Conservation (phyloP, 2,888 invertebrate genomes). For the Acanthosepion esculentum region DNA sequence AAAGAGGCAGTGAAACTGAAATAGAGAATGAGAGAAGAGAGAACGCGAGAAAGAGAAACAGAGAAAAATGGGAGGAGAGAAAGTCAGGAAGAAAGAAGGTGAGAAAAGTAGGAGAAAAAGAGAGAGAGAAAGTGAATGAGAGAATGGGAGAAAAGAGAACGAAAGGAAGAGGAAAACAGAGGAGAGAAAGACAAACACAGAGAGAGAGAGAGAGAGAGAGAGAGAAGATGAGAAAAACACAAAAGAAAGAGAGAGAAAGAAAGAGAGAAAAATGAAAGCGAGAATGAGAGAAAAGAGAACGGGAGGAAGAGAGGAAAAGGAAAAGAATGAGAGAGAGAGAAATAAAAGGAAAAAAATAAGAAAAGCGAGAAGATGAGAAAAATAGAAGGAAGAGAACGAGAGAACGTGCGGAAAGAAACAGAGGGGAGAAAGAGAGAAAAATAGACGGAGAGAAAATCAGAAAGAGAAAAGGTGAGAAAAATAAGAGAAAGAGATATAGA, state of each 20-base stretch:
- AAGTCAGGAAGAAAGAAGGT: background rate
- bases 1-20: background rate
- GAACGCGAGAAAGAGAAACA: background rate
- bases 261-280: background rate
- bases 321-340: too few relatives aligned
- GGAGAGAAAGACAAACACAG: background rate
- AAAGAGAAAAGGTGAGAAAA: too few relatives aligned
- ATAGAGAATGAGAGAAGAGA: background rate
- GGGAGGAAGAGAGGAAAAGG: background rate
- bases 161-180: background rate
- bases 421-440: too few relatives aligned
- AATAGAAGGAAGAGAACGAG: background rate
- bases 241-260: background rate
- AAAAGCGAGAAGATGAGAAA: background rate
- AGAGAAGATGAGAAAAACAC: background rate
- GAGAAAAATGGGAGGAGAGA: too few relatives aligned
- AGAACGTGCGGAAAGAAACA: too few relatives aligned
- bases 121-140: background rate
- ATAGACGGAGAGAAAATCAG: too few relatives aligned
- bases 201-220: background rate
- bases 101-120: background rate
- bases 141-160: background rate
- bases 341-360: too few relatives aligned
- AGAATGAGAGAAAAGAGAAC: background rate
- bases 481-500: too few relatives aligned